These are phyloP conservation scores for Otolemur garnettii DNA, from an alignment of 2,113 vertebrate genomes.

Conservation along the genomic window DNA sequence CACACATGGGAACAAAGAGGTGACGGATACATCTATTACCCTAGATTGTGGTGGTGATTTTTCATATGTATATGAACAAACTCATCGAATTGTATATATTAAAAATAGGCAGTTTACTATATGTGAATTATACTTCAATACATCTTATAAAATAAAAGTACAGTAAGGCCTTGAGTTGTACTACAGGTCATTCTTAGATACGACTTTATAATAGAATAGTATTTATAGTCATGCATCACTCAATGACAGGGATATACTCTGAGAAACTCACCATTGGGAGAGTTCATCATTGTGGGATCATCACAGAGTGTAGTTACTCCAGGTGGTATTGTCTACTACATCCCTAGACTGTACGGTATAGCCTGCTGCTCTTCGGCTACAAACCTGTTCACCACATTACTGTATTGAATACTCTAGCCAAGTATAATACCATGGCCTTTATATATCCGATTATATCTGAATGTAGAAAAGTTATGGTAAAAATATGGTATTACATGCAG, in stretches of 20 bases:
- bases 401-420: neutral
- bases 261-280: neutral
- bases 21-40: neutral
- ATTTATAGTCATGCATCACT: neutral
- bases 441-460: neutral
- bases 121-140: neutral
- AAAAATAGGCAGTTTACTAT: neutral
- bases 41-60: neutral
- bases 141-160: neutral
- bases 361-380: neutral
- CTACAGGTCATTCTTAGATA: neutral
- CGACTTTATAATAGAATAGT: neutral
- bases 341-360: neutral
- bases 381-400: neutral
- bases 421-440: neutral
- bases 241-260: neutral
- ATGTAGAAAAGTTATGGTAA: neutral
- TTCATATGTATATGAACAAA: neutral
- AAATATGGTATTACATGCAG: neutral
- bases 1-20: neutral
- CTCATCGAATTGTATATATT: neutral
- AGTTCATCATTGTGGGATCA: neutral
- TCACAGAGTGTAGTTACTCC: neutral
- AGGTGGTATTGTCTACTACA: neutral
- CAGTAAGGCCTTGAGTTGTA: neutral